Evolutionary conservation across 2,888 invertebrate genomes (phyloP).

Genomic region (Sycophila texana): DNA sequence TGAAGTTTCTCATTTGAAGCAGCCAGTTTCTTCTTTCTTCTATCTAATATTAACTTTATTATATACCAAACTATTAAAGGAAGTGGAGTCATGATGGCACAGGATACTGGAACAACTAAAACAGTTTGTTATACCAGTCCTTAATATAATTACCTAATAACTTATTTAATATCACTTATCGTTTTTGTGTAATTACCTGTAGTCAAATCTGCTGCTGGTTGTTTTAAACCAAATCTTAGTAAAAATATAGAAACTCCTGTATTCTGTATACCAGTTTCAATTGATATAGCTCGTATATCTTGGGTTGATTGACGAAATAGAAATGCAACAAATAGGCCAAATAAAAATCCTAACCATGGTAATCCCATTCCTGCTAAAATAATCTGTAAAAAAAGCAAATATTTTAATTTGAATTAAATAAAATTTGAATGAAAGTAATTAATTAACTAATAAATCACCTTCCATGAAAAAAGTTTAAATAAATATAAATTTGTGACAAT

Average conservation of each 20-base stretch:
- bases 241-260: constrained; percentile 94
- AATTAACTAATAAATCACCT: constrained; percentile 78
- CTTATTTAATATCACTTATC: constrained; percentile 28
- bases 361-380: constrained; percentile 86
- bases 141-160: constrained; percentile 41
- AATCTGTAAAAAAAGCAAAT: constrained; percentile 79
- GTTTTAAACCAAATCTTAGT: constrained; percentile 86
- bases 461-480: constrained; percentile 91
- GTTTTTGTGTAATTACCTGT: constrained; percentile 79
- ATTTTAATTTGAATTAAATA: constrained; percentile 7
- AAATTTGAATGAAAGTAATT: constrained; percentile 10
- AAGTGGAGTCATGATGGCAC: constrained; percentile 95
- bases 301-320: constrained; percentile 80
- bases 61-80: constrained; percentile 81
- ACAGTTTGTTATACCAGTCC: not conserved
- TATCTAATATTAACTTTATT: constrained; percentile 63
- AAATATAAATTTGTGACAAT: constrained; percentile 92
- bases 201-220: constrained; percentile 92
- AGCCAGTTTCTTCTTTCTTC: constrained; percentile 60
- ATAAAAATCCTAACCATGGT: constrained; percentile 88
- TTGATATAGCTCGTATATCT: constrained; percentile 90
- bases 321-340: constrained; percentile 82
- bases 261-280: constrained; percentile 96
- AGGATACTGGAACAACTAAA: constrained; percentile 91
- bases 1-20: constrained; percentile 65